Conservation (phyloP, 2,888 invertebrate genomes). For the Eugnorisma glareosa region DNA sequence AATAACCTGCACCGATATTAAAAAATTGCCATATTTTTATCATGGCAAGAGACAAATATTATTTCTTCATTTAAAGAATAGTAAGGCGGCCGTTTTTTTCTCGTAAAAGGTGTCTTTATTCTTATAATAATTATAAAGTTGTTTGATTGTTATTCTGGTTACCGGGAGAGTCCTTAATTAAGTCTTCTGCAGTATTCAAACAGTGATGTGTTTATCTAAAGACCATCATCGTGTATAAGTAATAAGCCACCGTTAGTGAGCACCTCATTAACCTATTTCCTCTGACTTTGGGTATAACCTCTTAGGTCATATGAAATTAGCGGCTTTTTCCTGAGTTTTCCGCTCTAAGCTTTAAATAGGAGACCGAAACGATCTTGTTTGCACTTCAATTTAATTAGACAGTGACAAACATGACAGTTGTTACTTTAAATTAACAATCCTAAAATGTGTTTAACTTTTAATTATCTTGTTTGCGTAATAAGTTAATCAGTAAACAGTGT, state of each 20-base stretch:
- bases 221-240: constrained; percentile 7
- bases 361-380: background rate
- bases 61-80: background rate
- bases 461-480: background rate
- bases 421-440: background rate
- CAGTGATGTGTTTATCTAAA: constrained; percentile 16
- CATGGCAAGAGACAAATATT: background rate
- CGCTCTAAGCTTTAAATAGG: background rate
- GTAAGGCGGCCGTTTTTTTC: background rate
- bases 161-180: background rate
- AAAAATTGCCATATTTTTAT: background rate
- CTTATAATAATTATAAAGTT: background rate
- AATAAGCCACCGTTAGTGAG: constrained; percentile 14
- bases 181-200: background rate
- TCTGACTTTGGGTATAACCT: constrained; percentile 26
- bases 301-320: background rate
- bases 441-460: background rate
- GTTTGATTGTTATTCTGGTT: background rate
- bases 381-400: background rate
- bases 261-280: constrained; percentile 40
- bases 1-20: background rate
- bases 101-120: background rate
- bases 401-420: background rate
- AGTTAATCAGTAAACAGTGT: background rate
- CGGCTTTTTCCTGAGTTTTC: constrained; percentile 1